phyloP scores from a whole-genome alignment of 2,113 vertebrate species.

The Corythoichthys haematopterus region DNA sequence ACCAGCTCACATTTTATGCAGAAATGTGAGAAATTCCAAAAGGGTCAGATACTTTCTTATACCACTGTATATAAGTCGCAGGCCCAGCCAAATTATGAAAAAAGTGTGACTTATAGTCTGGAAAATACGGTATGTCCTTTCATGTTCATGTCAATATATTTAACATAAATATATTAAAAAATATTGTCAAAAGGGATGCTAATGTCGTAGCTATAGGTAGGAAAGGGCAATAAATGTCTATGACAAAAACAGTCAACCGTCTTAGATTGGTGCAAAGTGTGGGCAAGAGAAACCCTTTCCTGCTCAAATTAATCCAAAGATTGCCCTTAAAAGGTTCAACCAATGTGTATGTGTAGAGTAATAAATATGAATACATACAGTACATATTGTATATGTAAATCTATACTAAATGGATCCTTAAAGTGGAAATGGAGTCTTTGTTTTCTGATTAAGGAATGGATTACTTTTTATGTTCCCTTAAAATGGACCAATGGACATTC shows the following conservation, averaged over 20 bases:
- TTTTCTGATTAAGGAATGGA: conserved; percentile 5
- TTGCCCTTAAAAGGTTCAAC: conserved; percentile 35
- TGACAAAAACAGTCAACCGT: not conserved
- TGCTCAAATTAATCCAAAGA: conserved; percentile 35
- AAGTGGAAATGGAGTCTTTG: conserved; percentile 19
- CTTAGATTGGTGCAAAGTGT: conserved; percentile 10
- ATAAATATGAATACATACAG: not conserved
- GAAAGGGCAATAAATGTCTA: conserved; percentile 14
- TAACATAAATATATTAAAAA: conserved; percentile 29
- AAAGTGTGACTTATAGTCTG: no score
- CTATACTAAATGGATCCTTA: conserved; percentile 12
- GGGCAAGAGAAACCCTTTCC: conserved; percentile 10
- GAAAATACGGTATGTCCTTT: not conserved
- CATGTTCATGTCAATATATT: conserved; percentile 9
- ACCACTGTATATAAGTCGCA: no score
- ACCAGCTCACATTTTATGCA: no score
- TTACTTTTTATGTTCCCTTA: conserved; percentile 8
- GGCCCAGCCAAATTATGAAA: no score
- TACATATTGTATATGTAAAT: conserved; percentile 12
- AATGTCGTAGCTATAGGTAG: conserved; percentile 18
- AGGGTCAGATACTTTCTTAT: no score
- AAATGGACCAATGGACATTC: not conserved
- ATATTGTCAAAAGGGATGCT: conserved; percentile 33
- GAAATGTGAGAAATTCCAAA: no score
- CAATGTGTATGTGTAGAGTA: conserved; percentile 43